phyloP scores from a whole-genome alignment of 1,140 invertebrate species.

The Hylaeus volcanicus region DNA sequence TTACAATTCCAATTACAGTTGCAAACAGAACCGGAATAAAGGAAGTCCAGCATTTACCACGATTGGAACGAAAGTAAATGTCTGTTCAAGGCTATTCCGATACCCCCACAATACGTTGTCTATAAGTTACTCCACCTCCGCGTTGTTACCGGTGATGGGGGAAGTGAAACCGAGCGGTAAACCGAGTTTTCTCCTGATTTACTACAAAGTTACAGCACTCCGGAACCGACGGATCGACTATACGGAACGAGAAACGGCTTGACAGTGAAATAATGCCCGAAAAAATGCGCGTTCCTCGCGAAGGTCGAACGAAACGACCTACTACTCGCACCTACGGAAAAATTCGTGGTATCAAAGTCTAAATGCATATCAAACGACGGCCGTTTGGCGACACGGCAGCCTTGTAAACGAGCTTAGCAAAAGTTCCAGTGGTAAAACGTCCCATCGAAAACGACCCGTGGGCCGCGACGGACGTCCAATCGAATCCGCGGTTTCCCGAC shows the following conservation, averaged over 20 bases:
- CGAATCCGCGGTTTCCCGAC: constrained; percentile 7
- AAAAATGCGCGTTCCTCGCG: constrained; percentile 53
- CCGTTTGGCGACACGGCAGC: neutral
- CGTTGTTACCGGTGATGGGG: no score
- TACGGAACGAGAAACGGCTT: constrained; percentile 29
- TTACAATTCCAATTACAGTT: no score
- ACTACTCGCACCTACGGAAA: constrained; percentile 35
- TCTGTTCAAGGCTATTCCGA: no score
- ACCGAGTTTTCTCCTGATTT: no score
- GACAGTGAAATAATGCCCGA: constrained; percentile 65
- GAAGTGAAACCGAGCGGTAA: no score
- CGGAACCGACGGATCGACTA: neutral
- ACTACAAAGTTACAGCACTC: neutral
- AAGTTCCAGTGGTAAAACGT: constrained; percentile 36
- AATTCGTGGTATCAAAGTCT: constrained; percentile 54
- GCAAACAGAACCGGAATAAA: no score
- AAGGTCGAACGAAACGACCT: constrained; percentile 30
- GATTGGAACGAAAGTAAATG: no score
- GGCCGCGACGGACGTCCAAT: constrained; percentile 32
- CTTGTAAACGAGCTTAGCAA: constrained; percentile 49
- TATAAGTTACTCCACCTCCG: no score
- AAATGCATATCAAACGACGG: constrained; percentile 56
- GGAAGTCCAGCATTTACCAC: no score
- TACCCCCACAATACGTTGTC: no score
- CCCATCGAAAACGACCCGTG: constrained; percentile 37